A percentile compares a stretch with the other conserved stretches of the same genome.
Evolutionary conservation across 2,797 vertebrate species (phyloP).

Genomic region (Neosilurus hyrtlii): DNA sequence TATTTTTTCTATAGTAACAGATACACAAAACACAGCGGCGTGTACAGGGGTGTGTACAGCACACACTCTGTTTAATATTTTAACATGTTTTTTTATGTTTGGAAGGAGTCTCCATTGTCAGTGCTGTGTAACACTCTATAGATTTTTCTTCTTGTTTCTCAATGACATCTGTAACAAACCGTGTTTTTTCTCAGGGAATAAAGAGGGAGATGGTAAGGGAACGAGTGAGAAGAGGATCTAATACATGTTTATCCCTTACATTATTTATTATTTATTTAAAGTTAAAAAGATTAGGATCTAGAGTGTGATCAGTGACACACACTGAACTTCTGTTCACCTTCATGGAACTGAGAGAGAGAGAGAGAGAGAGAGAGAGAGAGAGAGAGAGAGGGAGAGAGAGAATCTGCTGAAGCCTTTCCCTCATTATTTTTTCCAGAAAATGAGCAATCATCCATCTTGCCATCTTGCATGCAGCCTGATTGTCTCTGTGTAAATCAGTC

Average conservation of each 20-base stretch:
- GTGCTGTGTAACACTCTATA: too few species aligned
- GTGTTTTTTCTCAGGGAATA: not conserved
- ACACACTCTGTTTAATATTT: too few species aligned
- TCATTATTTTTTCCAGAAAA: constrained; percentile 75
- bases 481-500: constrained; percentile 76
- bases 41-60: too few species aligned
- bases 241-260: not conserved
- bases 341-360: not conserved
- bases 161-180: not conserved
- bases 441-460: constrained; percentile 77
- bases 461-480: constrained; percentile 73
- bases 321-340: not conserved
- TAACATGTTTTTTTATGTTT: too few species aligned
- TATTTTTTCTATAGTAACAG: not conserved
- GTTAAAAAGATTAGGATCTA: not conserved
- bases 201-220: not conserved
- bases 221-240: not conserved
- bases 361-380: not conserved
- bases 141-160: not conserved
- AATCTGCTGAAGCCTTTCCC: constrained; percentile 68
- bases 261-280: not conserved
- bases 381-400: not conserved
- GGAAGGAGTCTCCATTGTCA: constrained; percentile 2
- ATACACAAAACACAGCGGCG: not conserved
- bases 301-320: not conserved